A percentile compares a stretch with the other conserved stretches of the same genome.
These are phyloP conservation scores for Lasioglossum pauxillum DNA, from an alignment of 2,888 invertebrate species.

Conservation along the genomic window DNA sequence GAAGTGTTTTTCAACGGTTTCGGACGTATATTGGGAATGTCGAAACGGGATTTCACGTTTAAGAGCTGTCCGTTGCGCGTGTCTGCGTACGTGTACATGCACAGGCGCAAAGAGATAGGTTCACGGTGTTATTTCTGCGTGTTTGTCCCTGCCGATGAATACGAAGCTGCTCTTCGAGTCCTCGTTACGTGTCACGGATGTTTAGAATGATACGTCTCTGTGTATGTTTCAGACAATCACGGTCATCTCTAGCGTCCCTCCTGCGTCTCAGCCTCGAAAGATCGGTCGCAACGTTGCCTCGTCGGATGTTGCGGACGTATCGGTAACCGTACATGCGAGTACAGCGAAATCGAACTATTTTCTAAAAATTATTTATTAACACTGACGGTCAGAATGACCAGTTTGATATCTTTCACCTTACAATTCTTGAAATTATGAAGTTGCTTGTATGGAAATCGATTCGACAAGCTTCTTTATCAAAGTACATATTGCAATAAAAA, in stretches of 20 bases:
- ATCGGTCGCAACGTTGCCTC: slow-evolving; percentile 63
- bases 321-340: slow-evolving; percentile 2
- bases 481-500: too few species aligned
- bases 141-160: slow-evolving; percentile 62
- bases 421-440: too few species aligned
- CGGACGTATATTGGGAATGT: slow-evolving; percentile 72
- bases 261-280: slow-evolving; percentile 63
- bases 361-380: too few species aligned
- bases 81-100: slow-evolving; percentile 11
- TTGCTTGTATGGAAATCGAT: too few species aligned
- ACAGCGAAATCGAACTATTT: slow-evolving; percentile 15
- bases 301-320: slow-evolving; percentile 48
- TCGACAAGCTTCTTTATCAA: too few species aligned
- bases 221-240: slow-evolving; percentile 69
- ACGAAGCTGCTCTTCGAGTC: slow-evolving; percentile 67
- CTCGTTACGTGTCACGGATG: slow-evolving; percentile 76
- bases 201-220: slow-evolving; percentile 72
- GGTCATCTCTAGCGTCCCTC: slow-evolving; percentile 64
- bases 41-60: slow-evolving; percentile 73
- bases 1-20: slow-evolving; percentile 63
- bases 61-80: slow-evolving; percentile 22
- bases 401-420: too few species aligned
- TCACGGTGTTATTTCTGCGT: slow-evolving; percentile 47
- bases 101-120: slow-evolving; percentile 32
- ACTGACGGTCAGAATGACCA: too few species aligned